Base-by-base conservation (phyloP, 2,113 vertebrate species). In the Ceuthmochares aereus region DNA sequence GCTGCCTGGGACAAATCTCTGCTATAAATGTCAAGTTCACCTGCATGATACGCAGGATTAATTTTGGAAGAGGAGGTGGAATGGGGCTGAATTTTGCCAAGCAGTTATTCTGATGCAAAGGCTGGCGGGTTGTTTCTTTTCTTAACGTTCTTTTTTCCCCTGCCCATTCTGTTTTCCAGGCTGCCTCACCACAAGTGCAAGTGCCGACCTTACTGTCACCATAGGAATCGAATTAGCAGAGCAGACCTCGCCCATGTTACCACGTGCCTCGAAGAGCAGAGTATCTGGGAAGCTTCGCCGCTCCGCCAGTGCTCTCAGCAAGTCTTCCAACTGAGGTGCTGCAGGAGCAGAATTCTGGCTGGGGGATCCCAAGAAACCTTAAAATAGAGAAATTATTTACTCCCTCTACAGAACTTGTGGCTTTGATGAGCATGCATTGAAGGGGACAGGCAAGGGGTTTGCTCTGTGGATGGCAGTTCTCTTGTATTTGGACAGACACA, bases 281-380 rank as follows among this genome's bases (percentile, higher is more conserved):
- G 97, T 97, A 93, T 98, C 98, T 0, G 97, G 97, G 93, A 98
- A 98, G 96, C 98, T 98, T 59, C 87, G 93, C 47, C 93, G 96
- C 73, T 99, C 98, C 10, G 93, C 98, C 89, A 98, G 98, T 23
- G 95, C 97, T 20, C 98, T 98, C 94, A 98, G 98, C 98, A 98
- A 98, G 96, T 97, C 97, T 86, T 98, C 99, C 87, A 93, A 60
- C 93, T 98, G 97, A 98, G 58, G 5, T 22, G 75, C 85, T 78
- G 84, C 59, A 6, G 47, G 78, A 87, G 49, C 47, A 9, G 42
- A 59, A 82, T 70, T 54, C 63, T 7, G 1, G 64, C 86, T 17
- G 0, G 84, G 40, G 26, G 42, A 47, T 52, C 67, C 37, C 63
- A 6, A 8, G 10, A 69, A 64, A 72, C 74, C 80, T 52, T 43